These are phyloP conservation scores for Pipistrellus kuhlii DNA, from an alignment of 2,797 vertebrate genomes.

Conservation along the genomic window DNA sequence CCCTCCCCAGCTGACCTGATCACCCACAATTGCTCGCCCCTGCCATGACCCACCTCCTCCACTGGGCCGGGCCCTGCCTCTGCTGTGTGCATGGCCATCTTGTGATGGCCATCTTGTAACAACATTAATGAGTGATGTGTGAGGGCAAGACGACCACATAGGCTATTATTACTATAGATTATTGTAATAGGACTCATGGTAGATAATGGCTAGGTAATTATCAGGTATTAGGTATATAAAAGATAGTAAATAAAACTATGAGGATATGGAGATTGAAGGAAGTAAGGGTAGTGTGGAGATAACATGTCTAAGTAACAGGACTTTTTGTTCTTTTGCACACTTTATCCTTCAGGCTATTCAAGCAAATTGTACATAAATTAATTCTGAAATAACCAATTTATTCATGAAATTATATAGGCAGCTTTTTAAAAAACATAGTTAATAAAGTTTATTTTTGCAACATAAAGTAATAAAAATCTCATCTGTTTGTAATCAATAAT, in stretches of 20 bases:
- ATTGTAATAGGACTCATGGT: too few species aligned
- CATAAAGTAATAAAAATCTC: not conserved
- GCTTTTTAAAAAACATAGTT: not conserved
- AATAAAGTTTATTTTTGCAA: not conserved
- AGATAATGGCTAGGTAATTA: too few species aligned
- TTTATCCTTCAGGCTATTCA: not conserved
- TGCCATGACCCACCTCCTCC: too few species aligned
- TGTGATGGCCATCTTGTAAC: too few species aligned
- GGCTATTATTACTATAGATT: too few species aligned
- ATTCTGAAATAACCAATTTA: not conserved
- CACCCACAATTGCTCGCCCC: too few species aligned
- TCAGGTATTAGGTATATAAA: not conserved
- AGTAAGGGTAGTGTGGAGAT: not conserved
- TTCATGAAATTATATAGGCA: not conserved
- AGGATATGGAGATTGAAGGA: not conserved
- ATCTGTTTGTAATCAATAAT: not conserved
- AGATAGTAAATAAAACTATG: not conserved
- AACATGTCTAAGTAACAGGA: not conserved
- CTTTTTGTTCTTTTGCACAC: not conserved
- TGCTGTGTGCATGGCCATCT: too few species aligned
- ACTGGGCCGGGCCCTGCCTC: too few species aligned
- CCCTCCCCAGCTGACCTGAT: too few species aligned
- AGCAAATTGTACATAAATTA: not conserved
- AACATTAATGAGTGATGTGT: too few species aligned
- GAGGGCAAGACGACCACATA: too few species aligned